phyloP scores from a whole-genome alignment of 2,797 vertebrate genomes.

The Allobates femoralis region DNA sequence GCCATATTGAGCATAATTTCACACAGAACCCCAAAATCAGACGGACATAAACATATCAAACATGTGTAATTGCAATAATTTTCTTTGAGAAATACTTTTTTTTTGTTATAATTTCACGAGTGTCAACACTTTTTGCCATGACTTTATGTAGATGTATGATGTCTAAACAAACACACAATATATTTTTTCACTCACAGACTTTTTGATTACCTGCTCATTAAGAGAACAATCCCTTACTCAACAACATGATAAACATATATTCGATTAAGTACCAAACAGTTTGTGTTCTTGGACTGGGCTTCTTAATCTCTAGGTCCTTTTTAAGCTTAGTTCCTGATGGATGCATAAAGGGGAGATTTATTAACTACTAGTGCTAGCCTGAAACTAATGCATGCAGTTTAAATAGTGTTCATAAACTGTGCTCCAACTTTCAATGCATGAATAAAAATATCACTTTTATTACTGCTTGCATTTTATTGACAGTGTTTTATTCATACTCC shows the following conservation, averaged over 20 bases:
- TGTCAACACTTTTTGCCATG: too few species aligned
- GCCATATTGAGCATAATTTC: too few species aligned
- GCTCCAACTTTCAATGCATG: slow-evolving; percentile 35
- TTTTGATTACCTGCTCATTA: not conserved
- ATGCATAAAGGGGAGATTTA: slow-evolving; percentile 51
- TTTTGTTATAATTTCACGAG: too few species aligned
- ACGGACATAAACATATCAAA: too few species aligned
- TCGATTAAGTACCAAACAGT: slow-evolving; percentile 30
- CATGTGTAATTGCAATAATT: too few species aligned
- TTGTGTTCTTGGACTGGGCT: not conserved
- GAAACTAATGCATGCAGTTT: slow-evolving; percentile 45
- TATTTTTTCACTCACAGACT: too few species aligned
- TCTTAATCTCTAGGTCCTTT: slow-evolving; percentile 32
- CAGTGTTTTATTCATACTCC: slow-evolving; percentile 22
- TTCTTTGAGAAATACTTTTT: too few species aligned
- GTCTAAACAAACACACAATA: too few species aligned
- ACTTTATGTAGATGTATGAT: too few species aligned
- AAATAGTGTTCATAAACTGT: slow-evolving; percentile 57
- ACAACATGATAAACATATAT: not conserved
- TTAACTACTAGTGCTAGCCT: slow-evolving; percentile 34
- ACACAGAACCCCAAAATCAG: too few species aligned
- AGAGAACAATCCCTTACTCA: not conserved
- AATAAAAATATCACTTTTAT: slow-evolving; percentile 49
- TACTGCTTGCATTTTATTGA: slow-evolving; percentile 41
- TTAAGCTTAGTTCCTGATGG: slow-evolving; percentile 54